Evolutionary conservation across 2,888 invertebrate species (phyloP).

Genomic region (Drosophila ustulata): DNA sequence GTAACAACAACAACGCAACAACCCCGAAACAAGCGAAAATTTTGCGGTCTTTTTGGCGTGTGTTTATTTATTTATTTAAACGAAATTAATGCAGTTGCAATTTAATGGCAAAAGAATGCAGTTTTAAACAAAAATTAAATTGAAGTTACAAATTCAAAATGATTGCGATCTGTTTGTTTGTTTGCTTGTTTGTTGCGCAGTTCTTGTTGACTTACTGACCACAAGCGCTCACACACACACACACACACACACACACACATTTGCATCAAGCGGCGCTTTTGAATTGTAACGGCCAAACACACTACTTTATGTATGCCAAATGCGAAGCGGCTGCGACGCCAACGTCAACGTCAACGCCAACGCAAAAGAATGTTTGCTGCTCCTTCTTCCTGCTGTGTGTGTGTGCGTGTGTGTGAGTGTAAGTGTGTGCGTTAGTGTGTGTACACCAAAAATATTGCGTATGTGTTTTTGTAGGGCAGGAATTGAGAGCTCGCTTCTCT

Average conservation of each 20-base stretch:
- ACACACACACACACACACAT: constrained; percentile 2
- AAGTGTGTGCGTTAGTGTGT: constrained; percentile 31
- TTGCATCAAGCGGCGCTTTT: constrained; percentile 31
- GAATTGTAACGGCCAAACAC: constrained; percentile 17
- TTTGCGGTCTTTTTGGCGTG: constrained; percentile 29
- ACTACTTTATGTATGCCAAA: constrained; percentile 57
- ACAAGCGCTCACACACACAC: constrained; percentile 30
- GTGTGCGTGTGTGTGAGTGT: constrained; percentile 6
- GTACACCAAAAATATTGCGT: constrained; percentile 49
- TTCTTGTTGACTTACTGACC: constrained; percentile 68
- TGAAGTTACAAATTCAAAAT: no score
- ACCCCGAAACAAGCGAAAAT: constrained; percentile 42
- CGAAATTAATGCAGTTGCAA: no score
- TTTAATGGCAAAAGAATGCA: no score
- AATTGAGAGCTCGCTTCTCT: constrained; percentile 8
- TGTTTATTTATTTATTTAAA: constrained; percentile 5
- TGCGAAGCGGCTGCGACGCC: constrained; percentile 25
- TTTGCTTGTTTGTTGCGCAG: constrained; percentile 43
- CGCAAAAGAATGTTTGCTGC: constrained; percentile 16
- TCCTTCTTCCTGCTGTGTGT: constrained; percentile 5
- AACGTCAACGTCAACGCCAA: constrained; percentile 19
- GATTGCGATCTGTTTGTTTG: constrained; percentile 30
- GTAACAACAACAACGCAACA: constrained; percentile 48
- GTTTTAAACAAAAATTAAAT: no score
- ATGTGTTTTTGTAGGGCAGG: constrained; percentile 53